Base-by-base conservation (phyloP, 2,113 vertebrate species). In the Fregata magnificens region DNA sequence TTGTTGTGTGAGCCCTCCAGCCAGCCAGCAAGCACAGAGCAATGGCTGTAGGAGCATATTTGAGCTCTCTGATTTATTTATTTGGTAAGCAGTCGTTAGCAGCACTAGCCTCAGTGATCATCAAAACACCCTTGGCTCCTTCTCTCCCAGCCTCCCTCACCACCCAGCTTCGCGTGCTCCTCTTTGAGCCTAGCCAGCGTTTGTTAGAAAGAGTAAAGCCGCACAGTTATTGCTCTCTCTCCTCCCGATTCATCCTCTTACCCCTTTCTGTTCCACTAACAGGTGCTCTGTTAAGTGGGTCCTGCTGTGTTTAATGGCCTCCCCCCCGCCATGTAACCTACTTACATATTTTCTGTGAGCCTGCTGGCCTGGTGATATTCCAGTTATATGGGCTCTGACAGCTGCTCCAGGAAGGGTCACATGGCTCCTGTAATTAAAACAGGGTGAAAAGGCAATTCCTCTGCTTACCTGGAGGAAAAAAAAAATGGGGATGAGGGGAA, bases 231-330 rank as follows among this genome's bases (percentile, higher is more conserved):
- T 67, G 36, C 66, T 69, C 22, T 59, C 22, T 59, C 24, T 6
- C 66, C 16, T 3, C 58, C 50, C 1, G 0, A 44, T 50, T 90
- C 82, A 87, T 84, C 91, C 70, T 76, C 82, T 66, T 34, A 50
- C 49, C 14, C 2, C 56, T 70, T 58, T 66, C 55, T 86, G 16
- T 18, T 84, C 82, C 28, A 44, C 59, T 67, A 84, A 72, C 86
- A 92, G 92, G 92, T 95, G 86, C 77, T 88, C 76, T 82, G 86
- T 45, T 91, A 88, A 92, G 77, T 72, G 65, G 34, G 80, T 92
- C 90, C 80, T 82, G 92, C 52, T 92, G 92, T 86, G 80, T 89
- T 95, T 72, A 91, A 81, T 2, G 49, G 59, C 63, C 56, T 93
- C 40, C 55, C 76, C 10, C 47, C 14, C 2, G n/a, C 69, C 76